Conservation (phyloP, 2,797 vertebrate species). For the Crenichthys baileyi region DNA sequence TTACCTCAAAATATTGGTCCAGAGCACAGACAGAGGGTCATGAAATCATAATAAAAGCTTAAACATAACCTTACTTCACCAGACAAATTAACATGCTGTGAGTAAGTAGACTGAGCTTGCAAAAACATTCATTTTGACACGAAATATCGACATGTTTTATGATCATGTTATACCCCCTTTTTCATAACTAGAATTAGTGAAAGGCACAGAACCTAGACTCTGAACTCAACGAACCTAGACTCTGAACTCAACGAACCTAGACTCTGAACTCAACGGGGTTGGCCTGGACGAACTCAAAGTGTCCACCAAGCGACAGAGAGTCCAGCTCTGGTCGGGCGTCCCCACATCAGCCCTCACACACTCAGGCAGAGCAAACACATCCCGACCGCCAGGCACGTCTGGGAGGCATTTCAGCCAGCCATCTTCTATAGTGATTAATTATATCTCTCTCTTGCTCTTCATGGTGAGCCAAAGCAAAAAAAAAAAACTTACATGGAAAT, state of each 20-base stretch:
- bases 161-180: background rate
- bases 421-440: constrained; percentile 71
- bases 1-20: background rate
- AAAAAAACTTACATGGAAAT: constrained; percentile 55
- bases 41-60: too few relatives aligned
- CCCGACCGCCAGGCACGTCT: constrained; percentile 48
- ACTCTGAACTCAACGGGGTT: constrained; percentile 54
- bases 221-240: constrained; percentile 49
- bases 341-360: constrained; percentile 63
- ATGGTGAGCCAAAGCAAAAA: constrained; percentile 49
- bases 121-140: too few relatives aligned
- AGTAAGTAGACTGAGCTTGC: background rate
- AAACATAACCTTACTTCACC: background rate
- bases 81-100: background rate
- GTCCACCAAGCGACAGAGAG: constrained; percentile 32
- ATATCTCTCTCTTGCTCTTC: constrained; percentile 19
- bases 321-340: constrained; percentile 39
- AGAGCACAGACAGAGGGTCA: too few relatives aligned
- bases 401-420: constrained; percentile 54
- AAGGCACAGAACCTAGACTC: constrained; percentile 3
- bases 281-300: constrained; percentile 50
- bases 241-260: constrained; percentile 49
- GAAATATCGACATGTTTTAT: background rate
- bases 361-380: constrained; percentile 70
- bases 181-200: background rate